Evolutionary conservation across 2,797 vertebrate species (phyloP), one percentile per base, ranked within the genome.

Genomic region (Gymnothorax javanicus): DNA sequence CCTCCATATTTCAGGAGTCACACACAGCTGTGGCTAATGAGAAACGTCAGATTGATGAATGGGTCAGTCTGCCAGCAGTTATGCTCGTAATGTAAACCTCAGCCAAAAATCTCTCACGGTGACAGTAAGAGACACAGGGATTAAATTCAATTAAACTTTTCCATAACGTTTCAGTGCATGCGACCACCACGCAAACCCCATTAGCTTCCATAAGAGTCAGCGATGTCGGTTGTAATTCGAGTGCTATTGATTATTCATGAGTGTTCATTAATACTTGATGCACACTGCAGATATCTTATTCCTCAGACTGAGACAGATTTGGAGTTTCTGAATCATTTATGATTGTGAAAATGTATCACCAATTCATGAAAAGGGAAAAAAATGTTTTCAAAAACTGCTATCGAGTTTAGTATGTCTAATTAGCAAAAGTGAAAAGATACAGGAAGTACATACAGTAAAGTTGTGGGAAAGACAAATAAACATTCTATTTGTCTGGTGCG

Each of bases 261-360:
- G 25, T 13, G 56, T 88, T 89, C 91, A 94, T 96, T 90, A 90
- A 94, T 95, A 91, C 94, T 95, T 95, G 87, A 94, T 50, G 2
- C 91, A 89, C 84, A 88, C 89, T 89, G 89, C 89, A 90, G 93
- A 94, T 92, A 94, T 90, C 92, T 93, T 94, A 94, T 94, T 94
- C 92, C 93, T 94, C 93, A 92, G 94, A 94, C 92, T 90, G 93
- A 94, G 93, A 94, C 93, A 95, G 92, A 95, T 95, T 93, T 94
- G 91, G 95, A 91, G 92, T 89, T 88, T 54, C 85, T 96, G 86
- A 94, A 95, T 96, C 94, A 96, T 96, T 95, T 88, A 96, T 90
- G 90, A 81, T 33, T 69, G 83, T 79, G 91, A 92, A 93, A 90
- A 95, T 95, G 92, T 94, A 94, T 93, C 88, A 90, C 90, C 91